Percentiles rank a stretch among this genome's conserved stretches.
These are phyloP conservation scores for Seriola aureovittata DNA, from an alignment of 2,113 vertebrate genomes.

Conservation along the genomic window DNA sequence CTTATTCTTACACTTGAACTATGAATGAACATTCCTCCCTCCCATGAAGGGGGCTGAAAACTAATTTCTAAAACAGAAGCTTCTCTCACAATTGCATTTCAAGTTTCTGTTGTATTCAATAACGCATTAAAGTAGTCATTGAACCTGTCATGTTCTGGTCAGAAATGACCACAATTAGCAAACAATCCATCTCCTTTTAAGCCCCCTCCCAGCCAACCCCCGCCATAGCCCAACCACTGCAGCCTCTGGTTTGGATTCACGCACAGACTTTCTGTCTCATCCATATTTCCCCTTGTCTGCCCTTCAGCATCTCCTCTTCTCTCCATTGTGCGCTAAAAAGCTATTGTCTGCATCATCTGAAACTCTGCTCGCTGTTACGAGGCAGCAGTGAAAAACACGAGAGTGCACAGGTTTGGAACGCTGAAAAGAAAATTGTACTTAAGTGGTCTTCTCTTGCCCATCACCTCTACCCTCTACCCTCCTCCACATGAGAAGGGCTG, in stretches of 20 bases:
- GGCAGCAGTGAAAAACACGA: conserved; percentile 88
- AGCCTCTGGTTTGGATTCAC: conserved; percentile 84
- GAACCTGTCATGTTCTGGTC: conserved; percentile 89
- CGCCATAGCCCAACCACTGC: conserved; percentile 83
- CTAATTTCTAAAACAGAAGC: conserved; percentile 64
- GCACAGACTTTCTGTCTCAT: conserved; percentile 89
- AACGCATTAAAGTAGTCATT: conserved; percentile 87
- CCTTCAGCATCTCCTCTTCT: conserved; percentile 90
- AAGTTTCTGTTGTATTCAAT: conserved; percentile 74
- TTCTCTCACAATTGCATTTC: conserved; percentile 66
- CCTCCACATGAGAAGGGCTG: conserved; percentile 85
- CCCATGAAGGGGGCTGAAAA: conserved; percentile 46
- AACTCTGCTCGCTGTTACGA: conserved; percentile 89
- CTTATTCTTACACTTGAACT: conserved; percentile 65
- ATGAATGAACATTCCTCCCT: conserved; percentile 60
- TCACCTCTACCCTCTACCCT: conserved; percentile 87
- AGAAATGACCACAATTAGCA: conserved; percentile 97
- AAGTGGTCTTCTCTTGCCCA: conserved; percentile 94
- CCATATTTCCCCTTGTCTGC: conserved; percentile 88
- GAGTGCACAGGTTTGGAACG: conserved; percentile 91
- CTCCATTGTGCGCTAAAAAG: conserved; percentile 93
- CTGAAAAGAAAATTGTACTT: conserved; percentile 99
- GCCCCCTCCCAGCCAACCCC: conserved; percentile 86
- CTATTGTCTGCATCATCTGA: conserved; percentile 93
- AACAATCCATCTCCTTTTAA: conserved; percentile 89